Conservation (phyloP, 2,797 vertebrate genomes). For the Anisognathus igniventris region DNA sequence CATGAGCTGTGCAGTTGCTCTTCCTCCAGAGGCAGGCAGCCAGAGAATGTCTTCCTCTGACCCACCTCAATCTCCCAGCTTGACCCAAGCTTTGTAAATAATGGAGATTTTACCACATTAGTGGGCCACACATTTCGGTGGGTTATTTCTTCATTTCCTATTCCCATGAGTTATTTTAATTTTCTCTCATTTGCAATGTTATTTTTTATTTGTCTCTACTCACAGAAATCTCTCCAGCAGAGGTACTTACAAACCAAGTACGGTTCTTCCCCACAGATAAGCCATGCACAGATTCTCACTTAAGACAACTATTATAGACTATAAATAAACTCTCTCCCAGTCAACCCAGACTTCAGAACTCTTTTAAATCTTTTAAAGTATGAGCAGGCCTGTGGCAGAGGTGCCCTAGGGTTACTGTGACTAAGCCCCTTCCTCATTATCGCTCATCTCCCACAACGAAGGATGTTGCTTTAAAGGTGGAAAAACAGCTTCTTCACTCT, state of each 20-base stretch:
- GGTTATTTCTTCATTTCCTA: background rate
- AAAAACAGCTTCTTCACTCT: background rate
- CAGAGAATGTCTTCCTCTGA: background rate
- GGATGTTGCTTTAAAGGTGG: background rate
- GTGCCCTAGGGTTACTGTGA: background rate
- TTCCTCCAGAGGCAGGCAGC: background rate
- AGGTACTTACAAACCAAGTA: background rate
- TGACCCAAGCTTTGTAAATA: background rate
- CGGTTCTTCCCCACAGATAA: background rate
- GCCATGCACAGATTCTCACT: background rate
- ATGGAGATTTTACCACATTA: background rate
- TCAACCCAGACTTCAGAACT: background rate
- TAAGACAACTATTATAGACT: background rate
- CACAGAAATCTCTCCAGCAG: background rate
- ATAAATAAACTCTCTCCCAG: background rate
- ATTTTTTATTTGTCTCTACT: background rate
- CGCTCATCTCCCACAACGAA: background rate
- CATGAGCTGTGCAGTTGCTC: fast-evolving
- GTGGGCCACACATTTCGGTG: background rate
- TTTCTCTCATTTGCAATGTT: background rate
- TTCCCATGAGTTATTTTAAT: background rate
- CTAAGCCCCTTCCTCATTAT: background rate
- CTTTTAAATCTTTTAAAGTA: background rate
- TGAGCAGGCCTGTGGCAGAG: background rate
- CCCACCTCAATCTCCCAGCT: background rate